Evolutionary conservation across 2,888 invertebrate genomes (phyloP).

Genomic region (Aethes cnicana): DNA sequence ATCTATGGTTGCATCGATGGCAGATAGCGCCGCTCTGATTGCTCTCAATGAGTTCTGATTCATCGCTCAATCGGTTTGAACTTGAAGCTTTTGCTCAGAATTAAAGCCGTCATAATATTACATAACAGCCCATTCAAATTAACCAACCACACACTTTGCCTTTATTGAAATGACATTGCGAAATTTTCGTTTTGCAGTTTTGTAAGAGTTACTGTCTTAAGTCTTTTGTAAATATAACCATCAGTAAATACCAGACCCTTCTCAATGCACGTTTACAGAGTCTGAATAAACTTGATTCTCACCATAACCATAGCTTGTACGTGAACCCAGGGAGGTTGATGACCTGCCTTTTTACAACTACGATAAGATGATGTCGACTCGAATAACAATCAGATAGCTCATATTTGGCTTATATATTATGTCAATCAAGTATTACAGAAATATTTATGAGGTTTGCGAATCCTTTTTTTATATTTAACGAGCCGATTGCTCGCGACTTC

Average conservation of each 20-base stretch:
- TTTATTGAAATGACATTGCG: background rate
- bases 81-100: conserved; percentile 14
- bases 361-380: no score
- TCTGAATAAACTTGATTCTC: conserved; percentile 7
- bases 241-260: conserved; percentile 8
- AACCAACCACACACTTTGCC: background rate
- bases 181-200: background rate
- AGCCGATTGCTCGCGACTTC: no score
- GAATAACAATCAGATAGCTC: no score
- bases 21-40: conserved; percentile 23
- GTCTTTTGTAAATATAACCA: conserved; percentile 6
- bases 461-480: no score
- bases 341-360: conserved; percentile 6
- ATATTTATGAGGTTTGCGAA: no score
- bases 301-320: background rate
- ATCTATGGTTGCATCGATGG: conserved; percentile 19
- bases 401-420: no score
- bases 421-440: no score
- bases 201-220: background rate
- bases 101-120: conserved; percentile 6
- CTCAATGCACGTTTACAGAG: conserved; percentile 1
- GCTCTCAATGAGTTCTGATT: conserved; percentile 21
- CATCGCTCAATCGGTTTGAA: conserved; percentile 21
- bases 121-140: background rate
- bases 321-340: background rate